Percentiles rank a stretch among this genome's conserved stretches.
Evolutionary conservation across 2,113 vertebrate species (phyloP).

Genomic region (Hippocampus zosterae): DNA sequence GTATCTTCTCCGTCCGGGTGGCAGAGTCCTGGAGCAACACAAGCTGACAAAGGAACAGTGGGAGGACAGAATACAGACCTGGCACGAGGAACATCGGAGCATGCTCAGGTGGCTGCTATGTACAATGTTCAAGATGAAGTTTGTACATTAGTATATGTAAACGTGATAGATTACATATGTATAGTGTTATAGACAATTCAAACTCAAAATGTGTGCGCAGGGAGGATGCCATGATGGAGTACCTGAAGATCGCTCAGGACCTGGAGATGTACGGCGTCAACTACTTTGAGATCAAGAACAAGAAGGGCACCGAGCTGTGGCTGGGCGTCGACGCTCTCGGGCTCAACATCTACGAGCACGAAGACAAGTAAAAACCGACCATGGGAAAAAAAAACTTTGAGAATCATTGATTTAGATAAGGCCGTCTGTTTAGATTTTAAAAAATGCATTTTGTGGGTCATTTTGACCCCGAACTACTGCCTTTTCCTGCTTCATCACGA

Average conservation of each 20-base stretch:
- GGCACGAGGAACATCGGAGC: slow-evolving; percentile 93
- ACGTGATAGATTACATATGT: neutral
- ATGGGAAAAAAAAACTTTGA: neutral
- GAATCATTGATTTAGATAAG: neutral
- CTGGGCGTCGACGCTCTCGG: slow-evolving; percentile 93
- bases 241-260: slow-evolving; percentile 96
- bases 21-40: slow-evolving; percentile 93
- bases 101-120: slow-evolving; percentile 82
- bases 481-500: neutral
- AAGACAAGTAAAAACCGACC: slow-evolving; percentile 82
- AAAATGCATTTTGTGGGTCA: neutral
- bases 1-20: neutral
- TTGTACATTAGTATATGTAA: too few relatives aligned
- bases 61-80: slow-evolving; percentile 97
- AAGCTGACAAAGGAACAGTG: slow-evolving; percentile 98
- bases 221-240: slow-evolving; percentile 98
- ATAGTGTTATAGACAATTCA: neutral
- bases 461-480: neutral
- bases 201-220: slow-evolving; percentile 51
- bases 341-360: slow-evolving; percentile 95
- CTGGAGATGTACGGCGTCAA: slow-evolving; percentile 98
- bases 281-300: slow-evolving; percentile 99
- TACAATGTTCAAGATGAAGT: neutral
- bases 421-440: neutral
- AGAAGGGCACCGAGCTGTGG: slow-evolving; percentile 96